Conservation (phyloP, 1,140 invertebrate species). For the Parasteatoda tepidariorum region DNA sequence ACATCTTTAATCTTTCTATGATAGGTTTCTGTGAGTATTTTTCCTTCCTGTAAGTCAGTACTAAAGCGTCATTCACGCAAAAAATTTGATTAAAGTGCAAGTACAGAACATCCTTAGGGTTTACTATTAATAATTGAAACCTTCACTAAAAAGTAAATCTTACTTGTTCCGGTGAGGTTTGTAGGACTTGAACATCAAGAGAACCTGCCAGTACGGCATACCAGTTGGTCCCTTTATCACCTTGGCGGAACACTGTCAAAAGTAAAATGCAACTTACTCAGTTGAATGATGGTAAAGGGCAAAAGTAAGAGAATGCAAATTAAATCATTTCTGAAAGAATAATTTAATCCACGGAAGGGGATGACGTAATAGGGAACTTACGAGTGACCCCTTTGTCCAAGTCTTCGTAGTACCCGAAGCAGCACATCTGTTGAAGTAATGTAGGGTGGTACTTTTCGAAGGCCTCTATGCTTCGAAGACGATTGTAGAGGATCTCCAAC, state of each 20-base stretch:
- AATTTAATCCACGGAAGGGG: neutral
- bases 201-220: slow-evolving; percentile 80
- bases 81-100: neutral
- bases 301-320: neutral
- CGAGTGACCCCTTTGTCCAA: slow-evolving; percentile 82
- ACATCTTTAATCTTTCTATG: no score
- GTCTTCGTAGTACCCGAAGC: slow-evolving; percentile 80
- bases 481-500: slow-evolving; percentile 71
- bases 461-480: slow-evolving; percentile 72
- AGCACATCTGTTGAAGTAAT: slow-evolving; percentile 80
- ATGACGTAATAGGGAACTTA: slow-evolving; percentile 70
- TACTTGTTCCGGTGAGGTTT: slow-evolving; percentile 63
- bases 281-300: neutral
- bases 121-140: no score
- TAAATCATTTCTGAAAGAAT: no score
- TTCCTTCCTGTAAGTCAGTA: no score
- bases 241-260: slow-evolving; percentile 80
- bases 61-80: no score
- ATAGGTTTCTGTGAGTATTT: no score
- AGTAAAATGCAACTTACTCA: slow-evolving; percentile 13
- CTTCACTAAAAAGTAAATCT: neutral
- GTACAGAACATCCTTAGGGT: no score
- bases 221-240: slow-evolving; percentile 82
- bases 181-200: slow-evolving; percentile 75
- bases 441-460: slow-evolving; percentile 77